A percentile compares a stretch with the other conserved stretches of the same genome.
Conservation (phyloP, 2,797 vertebrate species). For the Hipposideros larvatus region DNA sequence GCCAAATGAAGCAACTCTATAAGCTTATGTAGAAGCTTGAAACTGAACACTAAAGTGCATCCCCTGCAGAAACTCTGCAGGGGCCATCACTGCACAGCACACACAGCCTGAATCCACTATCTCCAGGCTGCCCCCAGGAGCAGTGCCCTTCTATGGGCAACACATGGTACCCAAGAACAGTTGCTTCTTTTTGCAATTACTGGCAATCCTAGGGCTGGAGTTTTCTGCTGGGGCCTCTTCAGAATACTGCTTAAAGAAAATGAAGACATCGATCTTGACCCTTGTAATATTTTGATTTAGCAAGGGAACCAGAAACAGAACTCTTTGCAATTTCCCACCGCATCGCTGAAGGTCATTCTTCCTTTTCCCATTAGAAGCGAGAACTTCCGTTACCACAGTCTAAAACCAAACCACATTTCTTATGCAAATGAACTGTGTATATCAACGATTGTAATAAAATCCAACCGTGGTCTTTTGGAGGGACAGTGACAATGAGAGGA, state of each 20-base stretch:
- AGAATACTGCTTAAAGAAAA: not conserved
- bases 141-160: not conserved
- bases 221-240: constrained; percentile 34
- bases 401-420: constrained; percentile 32
- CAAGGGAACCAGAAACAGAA: not conserved
- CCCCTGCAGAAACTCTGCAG: not conserved
- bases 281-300: constrained; percentile 19
- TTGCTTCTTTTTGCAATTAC: constrained; percentile 14
- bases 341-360: constrained; percentile 3
- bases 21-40: not conserved
- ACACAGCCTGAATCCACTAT: not conserved
- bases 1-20: not conserved
- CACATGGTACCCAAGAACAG: not conserved
- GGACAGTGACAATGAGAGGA: not conserved
- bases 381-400: not conserved
- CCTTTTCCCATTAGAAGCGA: not conserved
- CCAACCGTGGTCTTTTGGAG: not conserved
- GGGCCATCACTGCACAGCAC: not conserved
- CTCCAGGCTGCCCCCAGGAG: not conserved
- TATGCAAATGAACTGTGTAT: constrained; percentile 18
- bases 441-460: not conserved
- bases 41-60: not conserved
- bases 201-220: not conserved
- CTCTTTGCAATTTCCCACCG: not conserved
- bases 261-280: constrained; percentile 43